A percentile compares a stretch with the other conserved stretches of the same genome.
Conservation (phyloP, 2,797 vertebrate species). For the Notoglanidium macrostoma region DNA sequence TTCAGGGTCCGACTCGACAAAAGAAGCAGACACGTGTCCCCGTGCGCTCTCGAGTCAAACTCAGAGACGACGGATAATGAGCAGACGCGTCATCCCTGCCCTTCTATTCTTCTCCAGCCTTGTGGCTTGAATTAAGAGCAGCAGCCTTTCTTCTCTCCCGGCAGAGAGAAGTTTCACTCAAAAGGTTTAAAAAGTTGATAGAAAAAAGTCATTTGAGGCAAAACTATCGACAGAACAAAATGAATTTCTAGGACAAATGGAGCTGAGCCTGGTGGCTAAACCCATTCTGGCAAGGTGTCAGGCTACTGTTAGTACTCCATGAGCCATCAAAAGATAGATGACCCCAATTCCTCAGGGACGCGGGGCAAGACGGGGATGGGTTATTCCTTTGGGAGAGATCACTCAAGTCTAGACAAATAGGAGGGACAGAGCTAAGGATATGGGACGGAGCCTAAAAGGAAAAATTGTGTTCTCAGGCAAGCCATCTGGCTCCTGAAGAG, state of each 20-base stretch:
- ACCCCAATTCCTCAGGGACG: slow-evolving; percentile 54
- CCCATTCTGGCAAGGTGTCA: slow-evolving; percentile 31
- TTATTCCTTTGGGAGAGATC: slow-evolving; percentile 49
- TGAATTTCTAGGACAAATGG: slow-evolving; percentile 1
- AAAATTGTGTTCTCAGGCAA: slow-evolving; percentile 45
- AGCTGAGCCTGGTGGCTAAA: not conserved
- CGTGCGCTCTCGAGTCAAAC: slow-evolving; percentile 25
- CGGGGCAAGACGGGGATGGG: not conserved
- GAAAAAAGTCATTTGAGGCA: not conserved
- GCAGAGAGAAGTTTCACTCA: not conserved
- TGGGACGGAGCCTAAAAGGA: slow-evolving; percentile 29
- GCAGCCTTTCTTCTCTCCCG: slow-evolving; percentile 14
- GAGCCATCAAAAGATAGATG: slow-evolving; percentile 49
- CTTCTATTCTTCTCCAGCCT: slow-evolving; percentile 48
- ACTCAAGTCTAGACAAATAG: slow-evolving; percentile 59
- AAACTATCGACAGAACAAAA: not conserved
- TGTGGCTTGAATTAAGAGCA: slow-evolving; percentile 41
- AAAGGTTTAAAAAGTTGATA: slow-evolving; percentile 4
- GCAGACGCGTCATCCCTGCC: slow-evolving; percentile 23
- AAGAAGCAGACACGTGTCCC: slow-evolving; percentile 53
- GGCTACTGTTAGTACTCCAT: slow-evolving; percentile 41
- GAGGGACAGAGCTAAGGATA: slow-evolving; percentile 40
- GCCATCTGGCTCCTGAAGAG: slow-evolving; percentile 55
- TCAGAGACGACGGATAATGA: slow-evolving; percentile 41
- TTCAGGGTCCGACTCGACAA: slow-evolving; percentile 33